These are phyloP conservation scores for Cerastis leucographa DNA, from an alignment of 2,888 invertebrate species.

Conservation along the genomic window DNA sequence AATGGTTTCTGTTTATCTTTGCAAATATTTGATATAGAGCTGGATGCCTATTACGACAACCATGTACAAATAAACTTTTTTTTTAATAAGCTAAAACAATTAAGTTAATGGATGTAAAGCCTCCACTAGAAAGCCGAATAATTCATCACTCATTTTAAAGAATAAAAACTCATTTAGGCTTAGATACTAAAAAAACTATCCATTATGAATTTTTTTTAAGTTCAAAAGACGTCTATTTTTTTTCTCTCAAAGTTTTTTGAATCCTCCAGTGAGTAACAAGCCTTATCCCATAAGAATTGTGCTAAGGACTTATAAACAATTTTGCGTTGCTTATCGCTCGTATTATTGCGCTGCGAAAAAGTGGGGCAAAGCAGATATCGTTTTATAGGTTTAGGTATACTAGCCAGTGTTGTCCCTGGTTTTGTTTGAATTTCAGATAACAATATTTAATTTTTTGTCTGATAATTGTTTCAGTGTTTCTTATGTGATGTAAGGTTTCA, in stretches of 20 bases:
- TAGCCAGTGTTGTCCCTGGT: conserved; percentile 1
- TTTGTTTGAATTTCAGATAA: not conserved
- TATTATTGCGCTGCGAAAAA: conserved; percentile 58
- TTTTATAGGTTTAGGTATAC: conserved; percentile 49
- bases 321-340: conserved; percentile 57
- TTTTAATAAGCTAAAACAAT: not conserved
- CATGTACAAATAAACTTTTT: not conserved
- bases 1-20: not conserved
- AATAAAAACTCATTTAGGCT: not conserved
- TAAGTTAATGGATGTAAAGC: not conserved
- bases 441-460: too few species aligned
- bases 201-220: not conserved
- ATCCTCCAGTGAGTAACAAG: conserved; percentile 25
- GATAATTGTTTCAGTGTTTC: not conserved
- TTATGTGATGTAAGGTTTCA: not conserved
- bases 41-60: not conserved
- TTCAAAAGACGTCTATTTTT: not conserved
- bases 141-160: not conserved
- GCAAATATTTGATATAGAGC: not conserved
- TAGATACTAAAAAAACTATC: not conserved
- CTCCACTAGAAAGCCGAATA: not conserved
- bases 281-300: conserved; percentile 55
- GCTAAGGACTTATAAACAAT: conserved; percentile 66
- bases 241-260: not conserved
- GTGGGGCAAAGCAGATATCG: conserved; percentile 60